Base-by-base conservation (phyloP, 2,797 vertebrate species). In the Glossophaga mutica region DNA sequence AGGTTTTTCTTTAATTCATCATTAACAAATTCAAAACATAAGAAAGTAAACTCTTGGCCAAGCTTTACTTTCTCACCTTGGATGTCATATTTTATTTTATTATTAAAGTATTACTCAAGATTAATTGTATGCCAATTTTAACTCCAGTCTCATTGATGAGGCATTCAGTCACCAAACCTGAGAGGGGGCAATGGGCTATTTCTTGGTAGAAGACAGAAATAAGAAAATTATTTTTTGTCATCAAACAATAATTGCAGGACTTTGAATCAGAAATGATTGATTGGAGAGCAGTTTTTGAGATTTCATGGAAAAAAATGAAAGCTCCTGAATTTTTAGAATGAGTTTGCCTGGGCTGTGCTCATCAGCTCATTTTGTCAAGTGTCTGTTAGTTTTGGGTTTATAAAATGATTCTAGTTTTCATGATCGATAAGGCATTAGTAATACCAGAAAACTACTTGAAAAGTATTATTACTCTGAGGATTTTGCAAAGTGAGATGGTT, bases 131-230 rank as follows among this genome's bases (percentile, higher is more conserved):
- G 34, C 21, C 48, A 9, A 79, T 94, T 96, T 92, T 89, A 93
- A 95, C 87, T 93, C 24, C 9, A 48, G 42, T 90, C 92, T 85
- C 85, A 14, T 79, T 94, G 15, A 90, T 90, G 81, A 68, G 55
- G 89, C 87, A 96, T 97, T 29, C 0, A 73, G 15, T 65, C 91
- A 0, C 16, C 22, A 29, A 65, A 19, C 14, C 52, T 55, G 39
- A 62, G 70, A 98, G 77, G 48, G 96, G 89, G 79, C 90, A 97
- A 95, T 57, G 34, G 73, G 82, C 98, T 97, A 94, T 96, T 84
- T 92, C 93, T 96, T 97, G 94, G 29, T 32, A 96, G 92, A 97
- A 97, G 89, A 93, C 97, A 95, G 95, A 97, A 97, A 98, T 91
- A 89, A 96, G 68, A 88, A 97, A 97, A 87, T 97, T 97, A 96